Evolutionary conservation across 2,797 vertebrate species (phyloP).

Genomic region (Sus cebifrons): DNA sequence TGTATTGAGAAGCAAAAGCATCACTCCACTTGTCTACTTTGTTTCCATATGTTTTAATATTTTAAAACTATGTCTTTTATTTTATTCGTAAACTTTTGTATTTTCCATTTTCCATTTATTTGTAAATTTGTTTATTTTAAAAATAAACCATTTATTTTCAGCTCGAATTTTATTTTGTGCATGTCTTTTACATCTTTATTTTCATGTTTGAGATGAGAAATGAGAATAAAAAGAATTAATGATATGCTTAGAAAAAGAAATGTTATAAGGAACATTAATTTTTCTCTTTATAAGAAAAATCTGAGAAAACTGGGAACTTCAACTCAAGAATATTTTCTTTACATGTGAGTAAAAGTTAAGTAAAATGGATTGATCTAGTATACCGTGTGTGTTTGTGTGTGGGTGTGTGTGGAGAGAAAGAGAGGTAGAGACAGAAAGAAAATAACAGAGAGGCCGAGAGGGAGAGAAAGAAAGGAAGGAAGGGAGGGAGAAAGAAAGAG

Average conservation of each 20-base stretch:
- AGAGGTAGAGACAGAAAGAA: background rate
- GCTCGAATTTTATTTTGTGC: slow-evolving; percentile 90
- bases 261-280: background rate
- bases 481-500: background rate
- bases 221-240: slow-evolving; percentile 31
- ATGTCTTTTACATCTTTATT: slow-evolving; percentile 87
- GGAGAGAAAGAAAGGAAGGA: background rate
- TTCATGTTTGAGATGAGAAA: slow-evolving; percentile 65
- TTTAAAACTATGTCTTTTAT: slow-evolving; percentile 77
- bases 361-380: background rate
- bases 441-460: background rate
- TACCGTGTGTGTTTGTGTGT: background rate
- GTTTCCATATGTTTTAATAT: slow-evolving; percentile 78
- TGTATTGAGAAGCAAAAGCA: slow-evolving; percentile 70
- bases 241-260: background rate
- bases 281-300: slow-evolving; percentile 51
- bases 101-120: slow-evolving; percentile 87
- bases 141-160: slow-evolving; percentile 92
- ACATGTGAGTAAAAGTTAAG: background rate
- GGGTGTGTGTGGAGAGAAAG: too few relatives aligned
- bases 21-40: slow-evolving; percentile 56
- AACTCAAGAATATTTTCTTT: slow-evolving; percentile 13
- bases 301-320: slow-evolving; percentile 15
- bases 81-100: slow-evolving; percentile 87
- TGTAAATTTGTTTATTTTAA: slow-evolving; percentile 87